These are phyloP conservation scores for Nesometra sesokonis DNA, from an alignment of 35 echinoderm and acorn worm genomes.

Conservation along the genomic window DNA sequence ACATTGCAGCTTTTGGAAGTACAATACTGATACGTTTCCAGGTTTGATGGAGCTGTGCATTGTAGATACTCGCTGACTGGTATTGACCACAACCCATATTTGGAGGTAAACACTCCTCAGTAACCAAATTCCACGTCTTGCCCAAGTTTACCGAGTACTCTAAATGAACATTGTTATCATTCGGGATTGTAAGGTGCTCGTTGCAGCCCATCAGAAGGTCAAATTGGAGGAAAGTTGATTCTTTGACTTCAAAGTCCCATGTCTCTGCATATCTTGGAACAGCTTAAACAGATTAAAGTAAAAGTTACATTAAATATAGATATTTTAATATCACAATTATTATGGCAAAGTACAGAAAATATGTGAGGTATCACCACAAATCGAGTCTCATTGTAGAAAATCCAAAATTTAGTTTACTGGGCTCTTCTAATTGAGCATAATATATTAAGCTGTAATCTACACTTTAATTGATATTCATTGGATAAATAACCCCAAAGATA, in stretches of 20 bases:
- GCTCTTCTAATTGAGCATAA: too few species aligned
- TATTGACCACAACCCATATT: constrained; percentile 82
- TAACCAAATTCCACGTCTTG: constrained; percentile 46
- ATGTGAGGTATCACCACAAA: background rate
- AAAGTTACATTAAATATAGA: background rate
- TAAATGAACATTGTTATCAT: constrained; percentile 24
- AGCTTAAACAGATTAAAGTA: constrained; percentile 4
- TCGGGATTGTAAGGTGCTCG: background rate
- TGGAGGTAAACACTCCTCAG: constrained; percentile 61
- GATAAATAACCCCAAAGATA: too few species aligned
- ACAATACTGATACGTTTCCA: constrained; percentile 69
- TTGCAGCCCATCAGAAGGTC: constrained; percentile 63
- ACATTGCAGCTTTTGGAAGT: constrained; percentile 54
- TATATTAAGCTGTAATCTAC: too few species aligned
- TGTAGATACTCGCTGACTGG: constrained; percentile 41
- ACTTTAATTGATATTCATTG: too few species aligned
- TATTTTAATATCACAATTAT: background rate
- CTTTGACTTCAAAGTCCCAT: constrained; percentile 81
- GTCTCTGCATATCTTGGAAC: constrained; percentile 75
- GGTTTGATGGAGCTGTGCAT: constrained; percentile 39
- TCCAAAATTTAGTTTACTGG: too few species aligned
- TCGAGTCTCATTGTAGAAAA: too few species aligned
- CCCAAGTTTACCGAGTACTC: constrained; percentile 88
- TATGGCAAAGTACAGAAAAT: background rate
- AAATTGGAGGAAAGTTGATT: constrained; percentile 75